Percentiles rank a stretch among this genome's conserved stretches.
phyloP scores from a whole-genome alignment of 2,113 vertebrate species.

The Hydrochoerus hydrochaeris region DNA sequence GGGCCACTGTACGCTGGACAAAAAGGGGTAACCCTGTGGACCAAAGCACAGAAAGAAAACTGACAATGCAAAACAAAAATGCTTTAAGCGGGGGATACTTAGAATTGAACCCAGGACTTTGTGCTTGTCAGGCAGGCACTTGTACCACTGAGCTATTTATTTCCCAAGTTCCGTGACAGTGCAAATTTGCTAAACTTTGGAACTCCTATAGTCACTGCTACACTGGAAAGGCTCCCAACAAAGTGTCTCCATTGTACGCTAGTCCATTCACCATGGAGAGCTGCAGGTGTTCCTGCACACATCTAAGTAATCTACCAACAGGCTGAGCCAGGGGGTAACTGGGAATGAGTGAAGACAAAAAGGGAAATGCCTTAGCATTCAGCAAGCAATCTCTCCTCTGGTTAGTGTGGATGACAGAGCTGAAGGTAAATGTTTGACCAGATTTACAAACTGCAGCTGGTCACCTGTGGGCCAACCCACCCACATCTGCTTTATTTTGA shows the following conservation, averaged over 20 bases:
- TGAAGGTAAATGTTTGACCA: not conserved
- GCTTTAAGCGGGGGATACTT: no score
- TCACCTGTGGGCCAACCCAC: not conserved
- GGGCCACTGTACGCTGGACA: constrained; percentile 96
- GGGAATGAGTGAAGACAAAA: not conserved
- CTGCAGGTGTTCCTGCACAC: not conserved
- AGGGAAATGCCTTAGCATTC: not conserved
- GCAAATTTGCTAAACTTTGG: not conserved
- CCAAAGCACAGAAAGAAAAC: not conserved
- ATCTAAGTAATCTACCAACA: not conserved
- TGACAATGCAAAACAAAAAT: not conserved
- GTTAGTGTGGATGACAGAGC: not conserved
- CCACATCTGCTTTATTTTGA: not conserved
- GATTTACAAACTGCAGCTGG: constrained; percentile 26
- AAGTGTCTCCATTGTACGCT: not conserved
- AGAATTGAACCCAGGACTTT: no score
- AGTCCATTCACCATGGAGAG: not conserved
- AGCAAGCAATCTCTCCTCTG: not conserved
- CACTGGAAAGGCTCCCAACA: not conserved
- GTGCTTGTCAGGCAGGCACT: no score
- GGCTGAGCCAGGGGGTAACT: not conserved
- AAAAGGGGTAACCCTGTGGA: constrained; percentile 94
- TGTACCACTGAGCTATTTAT: no score
- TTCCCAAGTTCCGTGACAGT: not conserved
- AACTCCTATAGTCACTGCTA: not conserved